Percentiles rank a stretch among this genome's conserved stretches.
Evolutionary conservation across 2,797 vertebrate species (phyloP).

Genomic region (Scolopax bukidnonensis): DNA sequence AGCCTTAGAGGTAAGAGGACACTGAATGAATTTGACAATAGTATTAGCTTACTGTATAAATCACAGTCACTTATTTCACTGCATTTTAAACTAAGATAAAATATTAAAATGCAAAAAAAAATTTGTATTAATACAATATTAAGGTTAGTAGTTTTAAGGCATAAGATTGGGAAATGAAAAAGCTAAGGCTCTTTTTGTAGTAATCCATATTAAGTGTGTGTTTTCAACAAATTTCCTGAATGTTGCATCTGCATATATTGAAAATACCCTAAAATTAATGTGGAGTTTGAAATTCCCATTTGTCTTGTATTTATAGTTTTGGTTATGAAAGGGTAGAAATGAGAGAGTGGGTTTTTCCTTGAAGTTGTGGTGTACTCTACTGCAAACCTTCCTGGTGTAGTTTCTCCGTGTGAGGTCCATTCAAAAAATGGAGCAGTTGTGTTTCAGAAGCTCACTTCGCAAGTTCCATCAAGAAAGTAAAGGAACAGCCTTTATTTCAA

Average conservation of each 20-base stretch:
- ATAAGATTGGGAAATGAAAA: not conserved
- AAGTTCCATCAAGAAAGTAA: not conserved
- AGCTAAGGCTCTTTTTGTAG: not conserved
- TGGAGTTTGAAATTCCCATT: not conserved
- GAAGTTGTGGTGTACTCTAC: not conserved
- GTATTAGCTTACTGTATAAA: not conserved
- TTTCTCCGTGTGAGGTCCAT: not conserved
- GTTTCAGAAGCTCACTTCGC: not conserved
- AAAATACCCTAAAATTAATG: not conserved
- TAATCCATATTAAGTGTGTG: not conserved
- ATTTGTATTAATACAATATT: not conserved
- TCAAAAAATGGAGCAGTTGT: accelerated
- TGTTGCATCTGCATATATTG: not conserved
- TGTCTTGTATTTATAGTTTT: not conserved
- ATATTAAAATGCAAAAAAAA: not conserved
- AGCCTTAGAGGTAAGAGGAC: not conserved
- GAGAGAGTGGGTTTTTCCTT: not conserved
- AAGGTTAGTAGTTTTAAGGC: not conserved
- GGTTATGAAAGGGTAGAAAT: not conserved
- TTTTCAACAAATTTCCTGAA: not conserved
- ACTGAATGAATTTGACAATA: not conserved
- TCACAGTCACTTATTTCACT: not conserved
- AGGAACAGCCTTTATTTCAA: not conserved
- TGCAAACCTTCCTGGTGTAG: not conserved
- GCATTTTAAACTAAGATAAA: not conserved